Percentiles rank a stretch among this genome's conserved stretches.
Evolutionary conservation across 2,888 invertebrate species (phyloP).

Genomic region (Megaustenia siamemsis): DNA sequence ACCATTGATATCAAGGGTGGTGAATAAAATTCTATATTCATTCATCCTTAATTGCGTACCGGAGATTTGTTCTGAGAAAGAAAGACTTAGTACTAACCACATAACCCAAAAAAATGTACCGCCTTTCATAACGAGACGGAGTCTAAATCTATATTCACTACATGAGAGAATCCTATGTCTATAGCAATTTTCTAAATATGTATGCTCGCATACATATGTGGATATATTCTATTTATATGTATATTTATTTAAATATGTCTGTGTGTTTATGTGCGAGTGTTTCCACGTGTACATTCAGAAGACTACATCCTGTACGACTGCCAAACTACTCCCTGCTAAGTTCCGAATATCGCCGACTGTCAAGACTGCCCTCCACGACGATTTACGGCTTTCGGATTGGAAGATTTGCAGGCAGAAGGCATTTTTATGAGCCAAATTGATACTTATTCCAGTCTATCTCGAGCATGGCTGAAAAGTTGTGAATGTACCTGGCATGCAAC

Average conservation of each 20-base stretch:
- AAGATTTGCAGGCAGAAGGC: conserved; percentile 34
- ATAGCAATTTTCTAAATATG: neutral
- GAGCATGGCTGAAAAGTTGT: neutral
- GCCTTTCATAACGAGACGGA: no score
- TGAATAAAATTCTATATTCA: no score
- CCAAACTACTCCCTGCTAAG: conserved; percentile 18
- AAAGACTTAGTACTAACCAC: no score
- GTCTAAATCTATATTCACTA: no score
- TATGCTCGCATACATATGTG: neutral
- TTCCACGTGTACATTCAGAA: neutral
- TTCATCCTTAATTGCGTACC: no score
- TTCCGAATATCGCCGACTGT: conserved; percentile 16
- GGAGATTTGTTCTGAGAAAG: no score
- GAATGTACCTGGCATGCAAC: conserved; percentile 25
- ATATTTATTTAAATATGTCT: neutral
- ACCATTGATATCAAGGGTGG: no score
- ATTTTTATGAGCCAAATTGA: conserved; percentile 23
- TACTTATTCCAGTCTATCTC: conserved; percentile 36
- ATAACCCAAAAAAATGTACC: no score
- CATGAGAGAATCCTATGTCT: no score
- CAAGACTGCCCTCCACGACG: conserved; percentile 17
- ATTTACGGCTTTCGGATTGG: conserved; percentile 49
- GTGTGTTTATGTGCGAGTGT: no score
- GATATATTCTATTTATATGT: neutral
- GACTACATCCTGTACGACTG: conserved; percentile 1